These are phyloP conservation scores for Lithophane socia DNA, from an alignment of 2,888 invertebrate genomes.

Conservation along the genomic window DNA sequence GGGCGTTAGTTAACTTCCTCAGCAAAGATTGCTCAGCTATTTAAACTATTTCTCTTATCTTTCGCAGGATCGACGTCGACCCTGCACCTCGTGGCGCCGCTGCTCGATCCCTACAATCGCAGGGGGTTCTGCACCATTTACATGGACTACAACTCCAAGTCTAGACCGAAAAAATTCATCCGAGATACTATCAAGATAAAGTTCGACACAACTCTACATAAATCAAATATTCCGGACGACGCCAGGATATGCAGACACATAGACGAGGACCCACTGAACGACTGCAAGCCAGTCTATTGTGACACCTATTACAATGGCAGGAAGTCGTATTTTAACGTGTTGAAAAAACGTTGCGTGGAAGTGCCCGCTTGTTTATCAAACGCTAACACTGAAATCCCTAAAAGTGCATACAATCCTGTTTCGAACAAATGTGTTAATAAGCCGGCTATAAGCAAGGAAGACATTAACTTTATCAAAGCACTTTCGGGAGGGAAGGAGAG, in stretches of 20 bases:
- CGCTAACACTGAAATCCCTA: slow-evolving; percentile 64
- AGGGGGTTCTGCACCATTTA: slow-evolving; percentile 79
- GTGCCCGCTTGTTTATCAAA: slow-evolving; percentile 72
- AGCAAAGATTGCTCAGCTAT: background rate
- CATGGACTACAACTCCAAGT: slow-evolving; percentile 76
- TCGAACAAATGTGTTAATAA: slow-evolving; percentile 76
- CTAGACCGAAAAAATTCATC: slow-evolving; percentile 67
- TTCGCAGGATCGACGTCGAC: slow-evolving; percentile 73
- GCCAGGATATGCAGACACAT: slow-evolving; percentile 71
- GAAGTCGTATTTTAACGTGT: slow-evolving; percentile 73
- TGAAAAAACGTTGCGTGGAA: slow-evolving; percentile 73
- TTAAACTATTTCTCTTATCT: background rate
- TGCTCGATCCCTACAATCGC: slow-evolving; percentile 77
- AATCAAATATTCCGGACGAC: slow-evolving; percentile 55
- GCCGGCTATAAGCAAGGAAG: slow-evolving; percentile 70
- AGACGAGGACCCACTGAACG: slow-evolving; percentile 81
- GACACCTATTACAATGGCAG: slow-evolving; percentile 81
- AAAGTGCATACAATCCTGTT: slow-evolving; percentile 74
- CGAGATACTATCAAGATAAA: slow-evolving; percentile 77
- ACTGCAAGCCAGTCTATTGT: slow-evolving; percentile 83
- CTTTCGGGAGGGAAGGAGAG: slow-evolving; percentile 57
- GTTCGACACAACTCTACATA: slow-evolving; percentile 78
- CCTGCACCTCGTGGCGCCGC: slow-evolving; percentile 78
- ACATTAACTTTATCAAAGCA: slow-evolving; percentile 76
- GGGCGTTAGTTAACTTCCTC: background rate